Evolutionary conservation across 1,140 invertebrate genomes (phyloP).

Genomic region (Oedothorax gibbosus): DNA sequence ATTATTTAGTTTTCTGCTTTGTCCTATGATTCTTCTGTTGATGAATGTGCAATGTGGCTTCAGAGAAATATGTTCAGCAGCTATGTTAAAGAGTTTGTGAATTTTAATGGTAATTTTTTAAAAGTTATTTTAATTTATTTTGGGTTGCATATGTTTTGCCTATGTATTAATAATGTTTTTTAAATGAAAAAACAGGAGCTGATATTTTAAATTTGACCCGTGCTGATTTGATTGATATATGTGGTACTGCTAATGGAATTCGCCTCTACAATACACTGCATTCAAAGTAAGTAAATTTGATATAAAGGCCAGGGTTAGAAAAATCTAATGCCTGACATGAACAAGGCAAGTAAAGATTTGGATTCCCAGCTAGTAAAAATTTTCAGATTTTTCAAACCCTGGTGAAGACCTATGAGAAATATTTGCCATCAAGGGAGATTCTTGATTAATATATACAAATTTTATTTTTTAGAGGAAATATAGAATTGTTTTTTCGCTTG

Average conservation of each 20-base stretch:
- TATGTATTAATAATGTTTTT: too few species aligned
- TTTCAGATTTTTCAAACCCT: too few species aligned
- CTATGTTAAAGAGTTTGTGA: slow-evolving; percentile 81
- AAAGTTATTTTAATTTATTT: neutral
- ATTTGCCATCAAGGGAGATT: too few species aligned
- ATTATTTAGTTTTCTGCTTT: slow-evolving; percentile 64
- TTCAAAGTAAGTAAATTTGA: slow-evolving; percentile 27
- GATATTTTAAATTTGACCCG: slow-evolving; percentile 45
- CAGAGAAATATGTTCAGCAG: slow-evolving; percentile 80
- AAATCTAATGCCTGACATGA: neutral
- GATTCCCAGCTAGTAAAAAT: too few species aligned
- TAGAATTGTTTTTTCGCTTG: slow-evolving; percentile 41
- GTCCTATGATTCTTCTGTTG: slow-evolving; percentile 75
- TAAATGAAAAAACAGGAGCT: neutral
- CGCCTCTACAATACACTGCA: slow-evolving; percentile 51
- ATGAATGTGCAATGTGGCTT: slow-evolving; percentile 85
- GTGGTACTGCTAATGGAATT: slow-evolving; percentile 51
- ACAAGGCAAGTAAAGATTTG: too few species aligned
- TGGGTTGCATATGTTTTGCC: neutral
- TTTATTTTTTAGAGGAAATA: slow-evolving; percentile 28
- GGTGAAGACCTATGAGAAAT: too few species aligned
- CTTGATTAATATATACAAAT: too few species aligned
- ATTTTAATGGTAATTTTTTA: slow-evolving; percentile 77
- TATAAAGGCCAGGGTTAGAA: neutral
- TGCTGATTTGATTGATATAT: slow-evolving; percentile 55